phyloP scores from a whole-genome alignment of 2,888 invertebrate genomes.

The Pristionchus exspectatus region DNA sequence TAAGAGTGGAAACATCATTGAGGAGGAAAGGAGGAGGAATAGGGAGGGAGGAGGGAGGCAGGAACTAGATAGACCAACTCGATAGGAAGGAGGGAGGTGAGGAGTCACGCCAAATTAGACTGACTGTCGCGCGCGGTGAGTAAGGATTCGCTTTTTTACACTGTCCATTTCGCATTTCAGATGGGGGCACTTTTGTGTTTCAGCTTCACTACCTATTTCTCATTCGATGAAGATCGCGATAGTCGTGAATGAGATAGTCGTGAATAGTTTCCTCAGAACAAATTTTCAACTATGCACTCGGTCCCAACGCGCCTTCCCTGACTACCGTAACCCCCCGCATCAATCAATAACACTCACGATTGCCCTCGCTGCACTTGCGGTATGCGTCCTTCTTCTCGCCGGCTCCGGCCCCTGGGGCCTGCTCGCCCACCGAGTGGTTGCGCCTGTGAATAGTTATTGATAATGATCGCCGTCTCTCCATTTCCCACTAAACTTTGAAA shows the following conservation, averaged over 20 bases:
- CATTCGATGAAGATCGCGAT: background rate
- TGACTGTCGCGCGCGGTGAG: background rate
- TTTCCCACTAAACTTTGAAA: too few relatives aligned
- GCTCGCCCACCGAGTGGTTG: conserved; percentile 5
- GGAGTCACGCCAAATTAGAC: conserved; percentile 21
- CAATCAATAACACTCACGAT: conserved; percentile 26
- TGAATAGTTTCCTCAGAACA: too few relatives aligned
- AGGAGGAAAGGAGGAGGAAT: background rate
- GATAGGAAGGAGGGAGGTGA: background rate
- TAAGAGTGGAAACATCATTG: background rate
- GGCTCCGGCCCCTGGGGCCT: too few relatives aligned
- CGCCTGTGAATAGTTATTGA: too few relatives aligned
- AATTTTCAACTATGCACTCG: background rate
- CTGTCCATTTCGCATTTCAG: background rate
- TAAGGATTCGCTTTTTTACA: background rate
- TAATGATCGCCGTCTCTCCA: too few relatives aligned
- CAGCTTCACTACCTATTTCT: background rate
- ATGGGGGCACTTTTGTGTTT: background rate
- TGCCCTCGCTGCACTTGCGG: conserved; percentile 38
- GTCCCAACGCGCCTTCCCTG: background rate
- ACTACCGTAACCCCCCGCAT: background rate
- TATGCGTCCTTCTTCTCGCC: background rate
- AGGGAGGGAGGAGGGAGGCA: background rate
- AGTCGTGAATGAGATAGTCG: background rate
- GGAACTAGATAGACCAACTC: conserved; percentile 36